Evolutionary conservation across 92 coral and sea anemone genomes (phyloP), one percentile per base, ranked within the genome.

Genomic region (Parazoanthus darwini): DNA sequence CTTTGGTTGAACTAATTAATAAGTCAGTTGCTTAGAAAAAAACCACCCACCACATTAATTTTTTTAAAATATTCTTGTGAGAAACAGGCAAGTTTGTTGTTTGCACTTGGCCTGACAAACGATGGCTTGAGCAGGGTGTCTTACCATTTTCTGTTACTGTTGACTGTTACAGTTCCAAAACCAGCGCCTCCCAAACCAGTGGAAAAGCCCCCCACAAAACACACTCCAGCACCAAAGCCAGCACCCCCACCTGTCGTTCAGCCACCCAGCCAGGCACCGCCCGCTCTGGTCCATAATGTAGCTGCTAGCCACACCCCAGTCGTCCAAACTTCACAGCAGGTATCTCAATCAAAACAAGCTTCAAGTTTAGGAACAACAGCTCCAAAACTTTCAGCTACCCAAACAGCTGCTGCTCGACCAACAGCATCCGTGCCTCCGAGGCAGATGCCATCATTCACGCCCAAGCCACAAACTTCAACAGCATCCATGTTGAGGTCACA

Each of bases 361-460:
- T 25, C 87, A 15, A 71, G 20, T 74, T 77, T 54, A 46, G 26
- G 46, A 6, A 7, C 68, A 13, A 23, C 79, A 26, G 54, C 68
- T 35, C 65, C 79, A 11, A 84, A 84, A 18, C 87, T 51, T 68
- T 44, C 87, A 43, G 75, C 38, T 6, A 70, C 87, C 37, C 44
- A 48, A 43, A 1, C 76, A 66, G 74, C 75, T 29, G 70, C 67
- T 26, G 39, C 87, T 54, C 87, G 51, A 50, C 67, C 79, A 6
- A 14, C 65, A 43, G 67, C 75, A 33, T 36, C 85, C 58, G 71
- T 39, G 18, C 85, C 85, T 9, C 68, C 73, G 18, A 56, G 85
- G 50, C 85, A 80, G 18, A 58, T 80, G 42, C 68, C 70, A 7
- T 84, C 87, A 48, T 84, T 84, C 65, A 84, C 87, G 22, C 87